Base-by-base conservation (phyloP, 2,113 vertebrate species). In the Lagopus leucura region DNA sequence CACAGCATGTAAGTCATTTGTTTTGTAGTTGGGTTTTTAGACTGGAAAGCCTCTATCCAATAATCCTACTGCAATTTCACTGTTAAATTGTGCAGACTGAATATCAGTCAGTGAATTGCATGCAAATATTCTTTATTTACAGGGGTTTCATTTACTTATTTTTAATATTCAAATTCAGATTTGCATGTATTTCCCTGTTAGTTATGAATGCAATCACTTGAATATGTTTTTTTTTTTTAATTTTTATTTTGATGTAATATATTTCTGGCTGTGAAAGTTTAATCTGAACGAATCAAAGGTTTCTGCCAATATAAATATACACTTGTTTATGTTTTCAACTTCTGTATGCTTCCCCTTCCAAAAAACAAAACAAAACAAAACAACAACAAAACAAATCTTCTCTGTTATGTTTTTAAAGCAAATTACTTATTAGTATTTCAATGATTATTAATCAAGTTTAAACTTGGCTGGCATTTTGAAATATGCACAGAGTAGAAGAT, bases 1-100 rank as follows among this genome's bases (percentile, higher is more conserved):
- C 87, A 91, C 95, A 95, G 92, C 85, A 91, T 81, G 86, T 13
- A 50, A 76, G 75, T 50, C 12, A 74, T 94, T 93, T 85, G 57
- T 64, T 94, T 85, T 75, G 64, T 72, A 66, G 75, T 79, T 80
- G 63, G 48, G 60, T 69, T 92, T 93, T 82, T 43, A 74, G 45
- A 24, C 60, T 82, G 42, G 42, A 89, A 95, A 94, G 73, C 28
- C 7, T 86, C 80, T 73, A 38, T 42, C 50, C 71, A 82, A 38
- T 85, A 92, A 96, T 88, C 58, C 50, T 76, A 24, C 69, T 88
- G 63, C 57, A 65, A 58, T 40, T 45, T 63, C 93, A 66, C 64
- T 94, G 66, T 69, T 86, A 75, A 90, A 88, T 66, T 1, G 2
- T 63, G 30, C 55, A 73, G 54, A 6, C 20, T 79, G 40, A 87